Percentiles rank a stretch among this genome's conserved stretches.
Evolutionary conservation across 2,113 vertebrate genomes (phyloP).

Genomic region (Furnarius figulus): DNA sequence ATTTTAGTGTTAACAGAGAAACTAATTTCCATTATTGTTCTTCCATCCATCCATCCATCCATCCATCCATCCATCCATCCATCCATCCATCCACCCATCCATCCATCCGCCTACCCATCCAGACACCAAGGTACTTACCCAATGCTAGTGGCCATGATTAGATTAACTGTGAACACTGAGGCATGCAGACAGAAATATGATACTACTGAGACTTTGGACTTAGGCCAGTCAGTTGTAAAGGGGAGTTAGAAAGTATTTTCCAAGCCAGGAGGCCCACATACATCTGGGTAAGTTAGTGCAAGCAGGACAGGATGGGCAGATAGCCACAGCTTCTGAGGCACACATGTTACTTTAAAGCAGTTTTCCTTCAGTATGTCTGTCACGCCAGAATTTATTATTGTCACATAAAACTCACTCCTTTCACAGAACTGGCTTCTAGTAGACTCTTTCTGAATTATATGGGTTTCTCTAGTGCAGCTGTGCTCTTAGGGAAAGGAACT

Average conservation of each 20-base stretch:
- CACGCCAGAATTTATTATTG: neutral
- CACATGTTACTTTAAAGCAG: conserved; percentile 14
- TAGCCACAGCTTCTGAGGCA: conserved; percentile 38
- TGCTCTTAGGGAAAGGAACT: neutral
- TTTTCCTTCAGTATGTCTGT: conserved; percentile 16
- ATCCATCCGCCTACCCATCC: neutral
- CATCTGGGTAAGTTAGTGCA: conserved; percentile 32
- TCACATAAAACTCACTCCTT: conserved; percentile 18
- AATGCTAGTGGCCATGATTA: neutral
- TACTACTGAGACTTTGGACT: neutral
- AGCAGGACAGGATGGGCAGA: conserved; percentile 19
- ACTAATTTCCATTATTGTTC: neutral
- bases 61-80: neutral
- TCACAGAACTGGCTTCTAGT: neutral
- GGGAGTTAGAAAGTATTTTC: conserved; percentile 38
- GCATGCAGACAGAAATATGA: conserved; percentile 47
- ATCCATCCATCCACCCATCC: neutral
- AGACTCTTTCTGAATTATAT: neutral
- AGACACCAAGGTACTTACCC: neutral
- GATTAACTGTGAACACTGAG: conserved; percentile 35
- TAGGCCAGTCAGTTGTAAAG: neutral
- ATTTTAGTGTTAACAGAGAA: neutral
- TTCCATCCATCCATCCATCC: neutral
- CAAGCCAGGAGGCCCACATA: neutral
- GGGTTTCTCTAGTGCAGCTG: neutral